Percentiles rank a stretch among this genome's conserved stretches.
These are phyloP conservation scores for Acrossocheilus wenchowensis DNA, from an alignment of 2,797 vertebrate genomes.

Conservation along the genomic window DNA sequence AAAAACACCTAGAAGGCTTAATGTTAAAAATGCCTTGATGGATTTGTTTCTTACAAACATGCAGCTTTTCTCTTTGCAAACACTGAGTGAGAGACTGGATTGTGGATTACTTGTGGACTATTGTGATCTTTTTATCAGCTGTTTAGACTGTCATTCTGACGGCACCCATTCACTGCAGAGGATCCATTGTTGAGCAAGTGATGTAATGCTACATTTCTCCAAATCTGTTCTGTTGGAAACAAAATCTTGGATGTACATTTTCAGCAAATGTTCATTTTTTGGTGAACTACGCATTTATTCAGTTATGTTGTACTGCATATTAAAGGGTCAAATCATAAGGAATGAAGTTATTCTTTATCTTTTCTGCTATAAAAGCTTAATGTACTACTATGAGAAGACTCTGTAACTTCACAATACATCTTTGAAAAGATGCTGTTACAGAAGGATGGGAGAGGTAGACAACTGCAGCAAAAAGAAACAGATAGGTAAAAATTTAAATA, in stretches of 20 bases:
- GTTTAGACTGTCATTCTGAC: neutral
- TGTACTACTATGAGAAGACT: no score
- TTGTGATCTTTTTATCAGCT: neutral
- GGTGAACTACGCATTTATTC: neutral
- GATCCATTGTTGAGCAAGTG: neutral
- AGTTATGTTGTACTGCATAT: neutral
- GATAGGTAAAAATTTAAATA: neutral
- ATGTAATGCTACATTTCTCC: neutral
- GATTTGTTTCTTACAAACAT: neutral
- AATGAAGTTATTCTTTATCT: neutral
- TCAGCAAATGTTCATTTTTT: neutral
- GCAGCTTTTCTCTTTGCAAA: neutral
- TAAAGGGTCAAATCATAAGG: neutral
- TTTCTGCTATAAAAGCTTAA: neutral
- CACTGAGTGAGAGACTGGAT: neutral
- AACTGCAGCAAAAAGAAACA: neutral
- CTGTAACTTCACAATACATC: slow-evolving; percentile 13
- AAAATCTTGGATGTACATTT: neutral
- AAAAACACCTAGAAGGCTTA: no score
- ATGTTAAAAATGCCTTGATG: no score
- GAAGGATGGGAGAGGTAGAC: neutral
- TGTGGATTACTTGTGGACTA: neutral
- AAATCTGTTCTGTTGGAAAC: neutral
- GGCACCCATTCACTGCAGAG: neutral
- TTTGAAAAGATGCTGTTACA: neutral